A percentile compares a stretch with the other conserved stretches of the same genome.
phyloP scores from a whole-genome alignment of 2,797 vertebrate species.

The Coregonus sp. region DNA sequence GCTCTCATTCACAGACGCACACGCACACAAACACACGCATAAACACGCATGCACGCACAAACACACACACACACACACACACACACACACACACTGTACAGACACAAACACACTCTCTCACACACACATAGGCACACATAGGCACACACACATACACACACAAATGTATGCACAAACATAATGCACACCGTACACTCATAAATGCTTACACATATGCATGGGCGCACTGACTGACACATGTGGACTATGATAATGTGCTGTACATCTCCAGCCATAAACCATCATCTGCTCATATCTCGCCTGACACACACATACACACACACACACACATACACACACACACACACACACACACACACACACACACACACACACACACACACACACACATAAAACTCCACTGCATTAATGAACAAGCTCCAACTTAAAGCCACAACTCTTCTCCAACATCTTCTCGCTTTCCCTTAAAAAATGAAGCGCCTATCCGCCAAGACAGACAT shows the following conservation, averaged over 20 bases:
- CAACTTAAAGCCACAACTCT: background rate
- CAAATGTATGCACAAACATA: background rate
- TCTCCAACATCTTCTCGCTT: background rate
- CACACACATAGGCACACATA: too few species aligned
- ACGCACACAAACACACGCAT: background rate
- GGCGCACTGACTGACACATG: too few species aligned
- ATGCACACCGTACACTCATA: background rate
- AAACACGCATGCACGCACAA: too few species aligned
- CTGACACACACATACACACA: background rate
- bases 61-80: background rate
- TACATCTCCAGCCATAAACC: too few species aligned
- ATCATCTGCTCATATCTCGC: too few species aligned
- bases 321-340: background rate
- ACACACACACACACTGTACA: too few species aligned
- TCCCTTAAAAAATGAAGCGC: background rate
- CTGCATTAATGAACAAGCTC: background rate
- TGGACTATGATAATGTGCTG: too few species aligned
- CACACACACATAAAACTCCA: background rate
- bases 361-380: background rate
- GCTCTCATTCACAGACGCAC: background rate
- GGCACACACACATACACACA: too few species aligned
- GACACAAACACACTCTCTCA: too few species aligned
- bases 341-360: background rate
- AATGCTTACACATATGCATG: too few species aligned
- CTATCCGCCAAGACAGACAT: constrained; percentile 51